Percentiles rank a stretch among this genome's conserved stretches.
Conservation (phyloP, 2,888 invertebrate genomes). For the Harpalus rubripes region DNA sequence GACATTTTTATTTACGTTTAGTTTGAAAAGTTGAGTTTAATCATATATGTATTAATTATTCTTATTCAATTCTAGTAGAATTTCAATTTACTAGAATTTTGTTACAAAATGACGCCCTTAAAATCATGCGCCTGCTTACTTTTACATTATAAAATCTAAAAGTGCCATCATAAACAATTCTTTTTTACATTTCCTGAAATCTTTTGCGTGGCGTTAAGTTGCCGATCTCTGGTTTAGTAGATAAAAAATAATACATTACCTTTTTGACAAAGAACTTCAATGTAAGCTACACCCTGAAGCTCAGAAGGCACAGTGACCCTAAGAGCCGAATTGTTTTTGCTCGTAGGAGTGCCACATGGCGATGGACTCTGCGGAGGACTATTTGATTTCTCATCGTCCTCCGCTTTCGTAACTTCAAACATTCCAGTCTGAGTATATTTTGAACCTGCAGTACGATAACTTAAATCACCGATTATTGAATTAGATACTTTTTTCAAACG, state of each 20-base stretch:
- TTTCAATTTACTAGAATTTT: too few species aligned
- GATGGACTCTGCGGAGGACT: slow-evolving; percentile 78
- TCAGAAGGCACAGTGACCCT: slow-evolving; percentile 96
- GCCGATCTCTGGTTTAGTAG: too few species aligned
- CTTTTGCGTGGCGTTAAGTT: too few species aligned
- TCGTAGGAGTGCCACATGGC: slow-evolving; percentile 77
- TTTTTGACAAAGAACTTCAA: slow-evolving; percentile 96
- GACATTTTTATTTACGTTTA: too few species aligned
- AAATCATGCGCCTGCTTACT: too few species aligned
- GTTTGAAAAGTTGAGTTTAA: too few species aligned
- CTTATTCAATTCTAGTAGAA: too few species aligned
- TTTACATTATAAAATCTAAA: too few species aligned
- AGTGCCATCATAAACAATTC: too few species aligned
- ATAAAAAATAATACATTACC: slow-evolving; percentile 77
- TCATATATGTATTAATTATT: too few species aligned
- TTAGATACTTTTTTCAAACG: slow-evolving; percentile 97
- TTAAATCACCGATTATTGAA: slow-evolving; percentile 96
- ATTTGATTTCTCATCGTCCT: slow-evolving; percentile 82
- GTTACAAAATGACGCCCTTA: too few species aligned
- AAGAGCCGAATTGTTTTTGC: slow-evolving; percentile 85
- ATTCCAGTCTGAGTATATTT: slow-evolving; percentile 95
- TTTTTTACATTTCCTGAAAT: too few species aligned
- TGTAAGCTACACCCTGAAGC: slow-evolving; percentile 96
- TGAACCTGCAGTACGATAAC: slow-evolving; percentile 96
- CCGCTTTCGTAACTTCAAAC: slow-evolving; percentile 97